These are phyloP conservation scores for Channa argus DNA, from an alignment of 2,113 vertebrate genomes.

Conservation along the genomic window DNA sequence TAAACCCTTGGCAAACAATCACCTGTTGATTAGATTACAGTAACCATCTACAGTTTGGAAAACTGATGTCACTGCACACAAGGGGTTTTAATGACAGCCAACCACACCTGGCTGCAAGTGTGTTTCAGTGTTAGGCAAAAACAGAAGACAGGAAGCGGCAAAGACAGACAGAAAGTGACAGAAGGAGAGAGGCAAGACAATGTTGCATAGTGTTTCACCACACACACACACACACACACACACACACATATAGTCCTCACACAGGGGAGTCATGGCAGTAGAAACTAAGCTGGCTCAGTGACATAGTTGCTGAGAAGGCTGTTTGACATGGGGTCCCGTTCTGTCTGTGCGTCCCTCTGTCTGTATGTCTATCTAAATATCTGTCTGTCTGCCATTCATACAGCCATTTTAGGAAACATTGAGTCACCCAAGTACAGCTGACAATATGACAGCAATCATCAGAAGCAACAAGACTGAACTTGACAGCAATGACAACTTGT, in stretches of 20 bases:
- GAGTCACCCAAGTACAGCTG: slow-evolving; percentile 59
- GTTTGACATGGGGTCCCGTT: slow-evolving; percentile 69
- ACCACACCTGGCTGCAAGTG: not conserved
- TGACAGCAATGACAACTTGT: slow-evolving; percentile 60
- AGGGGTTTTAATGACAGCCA: slow-evolving; percentile 43
- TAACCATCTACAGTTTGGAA: slow-evolving; percentile 15
- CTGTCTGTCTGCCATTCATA: slow-evolving; percentile 52
- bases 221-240: slow-evolving; percentile 11
- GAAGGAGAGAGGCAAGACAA: slow-evolving; percentile 20
- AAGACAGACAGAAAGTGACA: slow-evolving; percentile 35
- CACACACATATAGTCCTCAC: slow-evolving; percentile 1
- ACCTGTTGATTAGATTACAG: slow-evolving; percentile 66
- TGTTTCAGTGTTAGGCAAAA: slow-evolving; percentile 13
- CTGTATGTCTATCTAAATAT: slow-evolving; percentile 4
- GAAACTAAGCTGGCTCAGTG: slow-evolving; percentile 70
- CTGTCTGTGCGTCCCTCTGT: slow-evolving; percentile 38
- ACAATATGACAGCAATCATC: slow-evolving; percentile 53
- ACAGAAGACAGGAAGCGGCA: slow-evolving; percentile 45
- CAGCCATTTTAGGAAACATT: slow-evolving; percentile 78
- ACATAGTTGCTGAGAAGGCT: slow-evolving; percentile 78
- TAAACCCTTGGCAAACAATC: slow-evolving; percentile 18
- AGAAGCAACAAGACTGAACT: slow-evolving; percentile 30
- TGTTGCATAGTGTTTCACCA: slow-evolving; percentile 3
- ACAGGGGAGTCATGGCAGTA: slow-evolving; percentile 28
- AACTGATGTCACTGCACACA: slow-evolving; percentile 43